Base-by-base conservation (phyloP, 2,797 vertebrate species). In the Silurus lanzhouensis region DNA sequence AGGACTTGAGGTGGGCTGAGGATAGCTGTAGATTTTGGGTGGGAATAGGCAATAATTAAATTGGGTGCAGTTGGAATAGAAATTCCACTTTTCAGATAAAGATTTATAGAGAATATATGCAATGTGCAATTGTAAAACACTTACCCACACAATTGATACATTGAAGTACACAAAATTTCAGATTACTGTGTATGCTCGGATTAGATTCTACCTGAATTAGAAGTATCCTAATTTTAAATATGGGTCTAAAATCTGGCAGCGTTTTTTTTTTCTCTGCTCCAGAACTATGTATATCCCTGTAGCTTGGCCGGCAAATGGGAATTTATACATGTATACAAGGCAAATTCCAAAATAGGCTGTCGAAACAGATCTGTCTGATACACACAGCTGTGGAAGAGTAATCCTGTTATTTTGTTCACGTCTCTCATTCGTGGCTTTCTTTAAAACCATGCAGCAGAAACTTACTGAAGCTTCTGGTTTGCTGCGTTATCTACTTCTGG, bases 321-420 rank as follows among this genome's bases (percentile, higher is more conserved):
- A 78, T 61, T n/a, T 61, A 44, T 78, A 78, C 22, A 61, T 78
- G 38, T 78, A 61, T 44, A 44, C 20, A 63, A 44, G 27, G 57
- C 13, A 12, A 20, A 60, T 17, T 27, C 57, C 20, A 46, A 80
- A 75, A 84, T 64, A 79, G 83, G 78, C 85, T n/a, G 64, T 86
- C 87, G 83, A 90, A 90, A 90, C 75, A 7, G 75, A 60, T 77
- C 27, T 22, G 27, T 38, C 27, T 10, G 17, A 77, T 38, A 20
- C 75, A 60, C 88, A 81, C 85, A 87, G 91, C 90, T 88, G 87
- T 83, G 80, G 80, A 83, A 85, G 87, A 57, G 52, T 93, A 94
- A 93, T 92, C 58, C 31, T n/a, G 58, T 46, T 61, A n/a, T 61
- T 61, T 61, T 61, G 10, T 61, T 61, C 27, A 78, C 31, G 25